Base-by-base conservation (phyloP, 2,888 invertebrate genomes). In the Caradrina clavipalpis region DNA sequence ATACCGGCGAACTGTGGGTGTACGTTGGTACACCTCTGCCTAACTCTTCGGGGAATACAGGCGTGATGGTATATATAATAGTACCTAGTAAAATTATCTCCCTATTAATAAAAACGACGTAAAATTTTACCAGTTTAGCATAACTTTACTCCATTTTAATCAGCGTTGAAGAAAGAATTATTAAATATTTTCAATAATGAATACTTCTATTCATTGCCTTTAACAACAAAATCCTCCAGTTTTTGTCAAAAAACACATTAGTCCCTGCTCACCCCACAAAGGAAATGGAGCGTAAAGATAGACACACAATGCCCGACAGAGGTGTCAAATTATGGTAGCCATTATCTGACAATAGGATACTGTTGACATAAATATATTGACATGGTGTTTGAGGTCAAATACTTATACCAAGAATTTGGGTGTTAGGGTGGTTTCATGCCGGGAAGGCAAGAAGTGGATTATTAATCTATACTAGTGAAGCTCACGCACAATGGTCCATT, bases 241-340 rank as follows among this genome's bases (percentile, higher is more conserved):
- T 49, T 49, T 68, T 17, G 7, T 35, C 47, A 49, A 22, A 57
- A 62, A 21, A 49, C 53, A 66, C 49, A 49, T 62, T 42, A 22
- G 1, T 22, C 22, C 63, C 57, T 62, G 49, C 8, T 65, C 55
- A 65, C 56, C 51, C 58, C 42, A 49, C 6, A 54, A 42, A 56
- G 42, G 58, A 78, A 78, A 59, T 73, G 31, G 73, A 53, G 65
- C 73, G 55, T 73, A 4, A 77, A 78, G 78, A 77, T 78, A 77
- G 17, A 60, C 42, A 58, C 54, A 65, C 61, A 77, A 77, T 50
- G 55, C 35, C n/a, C 21, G 39, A 11, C n/a, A 15, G 15, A 47
- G 59, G 71, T 58, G 65, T 81, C 62, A 72, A 66, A 75, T 72
- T 66, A 58, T 58, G 53, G 58, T 55, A 19, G n/a, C 62, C 70